Conservation (phyloP, 1,140 invertebrate genomes). For the Caligus rogercresseyi region DNA sequence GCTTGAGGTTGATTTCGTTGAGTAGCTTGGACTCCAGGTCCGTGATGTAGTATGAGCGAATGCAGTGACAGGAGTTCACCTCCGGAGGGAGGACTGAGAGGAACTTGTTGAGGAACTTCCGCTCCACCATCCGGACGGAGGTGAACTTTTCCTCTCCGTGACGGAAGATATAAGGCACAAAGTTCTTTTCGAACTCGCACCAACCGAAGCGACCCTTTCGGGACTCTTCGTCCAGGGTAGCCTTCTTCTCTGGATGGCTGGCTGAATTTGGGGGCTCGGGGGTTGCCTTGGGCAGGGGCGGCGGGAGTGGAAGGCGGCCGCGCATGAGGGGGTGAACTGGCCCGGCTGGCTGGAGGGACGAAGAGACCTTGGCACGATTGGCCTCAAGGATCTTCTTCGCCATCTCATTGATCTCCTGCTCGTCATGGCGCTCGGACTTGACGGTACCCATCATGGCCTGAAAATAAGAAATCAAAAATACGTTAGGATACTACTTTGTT, state of each 20-base stretch:
- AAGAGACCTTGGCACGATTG: conserved; percentile 49
- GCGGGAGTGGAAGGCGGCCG: not conserved
- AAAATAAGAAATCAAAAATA: too few relatives aligned
- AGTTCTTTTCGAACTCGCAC: conserved; percentile 59
- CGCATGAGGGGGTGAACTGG: conserved; percentile 23
- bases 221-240: conserved; percentile 49
- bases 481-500: too few relatives aligned
- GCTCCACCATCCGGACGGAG: conserved; percentile 74
- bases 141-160: conserved; percentile 57
- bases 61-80: conserved; percentile 50
- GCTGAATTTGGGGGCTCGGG: conserved; percentile 22
- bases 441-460: conserved; percentile 29
- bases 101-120: conserved; percentile 56
- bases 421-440: conserved; percentile 56
- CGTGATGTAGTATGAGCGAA: conserved; percentile 81
- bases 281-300: conserved; percentile 22
- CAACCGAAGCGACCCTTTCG: conserved; percentile 71
- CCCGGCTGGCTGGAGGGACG: conserved; percentile 25
- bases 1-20: conserved; percentile 79
- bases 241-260: conserved; percentile 26
- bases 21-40: conserved; percentile 69
- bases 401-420: conserved; percentile 62
- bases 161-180: conserved; percentile 70
- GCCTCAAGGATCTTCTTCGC: conserved; percentile 68
- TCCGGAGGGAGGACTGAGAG: conserved; percentile 27